Conservation (phyloP, 2,797 vertebrate genomes). For the Clarias fuscus region DNA sequence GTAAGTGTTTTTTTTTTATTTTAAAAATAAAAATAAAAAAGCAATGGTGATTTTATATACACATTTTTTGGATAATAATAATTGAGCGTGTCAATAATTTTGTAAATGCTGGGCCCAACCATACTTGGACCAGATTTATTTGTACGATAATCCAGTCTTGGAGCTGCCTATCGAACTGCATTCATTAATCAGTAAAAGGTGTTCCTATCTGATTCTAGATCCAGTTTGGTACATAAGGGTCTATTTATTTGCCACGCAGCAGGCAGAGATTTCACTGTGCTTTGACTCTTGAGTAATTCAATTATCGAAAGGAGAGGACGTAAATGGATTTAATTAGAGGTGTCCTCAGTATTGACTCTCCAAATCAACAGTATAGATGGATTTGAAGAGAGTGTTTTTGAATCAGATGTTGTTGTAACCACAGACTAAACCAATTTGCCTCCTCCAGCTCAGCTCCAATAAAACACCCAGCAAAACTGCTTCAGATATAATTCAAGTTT, state of each 20-base stretch:
- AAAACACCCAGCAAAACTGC: constrained; percentile 13
- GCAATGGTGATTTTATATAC: too few species aligned
- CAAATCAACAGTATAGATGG: constrained; percentile 16
- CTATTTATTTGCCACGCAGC: constrained; percentile 2
- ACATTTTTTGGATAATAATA: background rate
- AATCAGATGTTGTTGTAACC: constrained; percentile 17
- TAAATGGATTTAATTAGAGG: constrained; percentile 9
- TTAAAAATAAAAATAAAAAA: too few species aligned
- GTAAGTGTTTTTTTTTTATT: too few species aligned
- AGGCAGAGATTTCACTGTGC: constrained; percentile 13
- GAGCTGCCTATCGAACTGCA: background rate
- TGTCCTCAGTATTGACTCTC: constrained; percentile 32
- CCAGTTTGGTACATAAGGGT: background rate
- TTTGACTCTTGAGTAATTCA: constrained; percentile 14
- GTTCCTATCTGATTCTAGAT: background rate
- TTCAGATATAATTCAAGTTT: constrained; percentile 33
- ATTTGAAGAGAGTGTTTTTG: constrained; percentile 12
- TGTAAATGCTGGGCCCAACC: background rate
- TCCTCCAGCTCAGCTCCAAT: constrained; percentile 2
- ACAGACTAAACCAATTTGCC: constrained; percentile 38
- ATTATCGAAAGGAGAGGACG: constrained; percentile 10
- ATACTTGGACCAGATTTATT: background rate
- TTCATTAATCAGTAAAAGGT: background rate
- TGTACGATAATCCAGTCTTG: background rate
- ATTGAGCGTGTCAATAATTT: background rate